Evolutionary conservation across 1,140 invertebrate species (phyloP).

Genomic region (Aleiodes sp.): DNA sequence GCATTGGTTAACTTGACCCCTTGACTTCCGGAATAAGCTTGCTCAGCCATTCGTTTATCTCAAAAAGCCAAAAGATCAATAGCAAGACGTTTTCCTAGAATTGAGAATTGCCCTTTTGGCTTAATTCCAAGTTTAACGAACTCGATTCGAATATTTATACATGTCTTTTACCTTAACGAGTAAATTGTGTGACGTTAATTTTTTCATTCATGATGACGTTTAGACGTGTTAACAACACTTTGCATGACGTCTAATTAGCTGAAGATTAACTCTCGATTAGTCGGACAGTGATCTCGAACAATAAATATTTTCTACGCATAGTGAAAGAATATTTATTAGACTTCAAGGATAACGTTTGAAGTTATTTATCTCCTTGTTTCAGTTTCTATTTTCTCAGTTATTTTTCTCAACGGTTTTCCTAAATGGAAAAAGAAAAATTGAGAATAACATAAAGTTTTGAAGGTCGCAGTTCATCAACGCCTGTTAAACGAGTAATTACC

Average conservation of each 20-base stretch:
- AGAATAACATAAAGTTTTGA: background rate
- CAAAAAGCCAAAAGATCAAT: background rate
- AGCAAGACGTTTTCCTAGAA: background rate
- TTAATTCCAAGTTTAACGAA: background rate
- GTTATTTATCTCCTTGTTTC: background rate
- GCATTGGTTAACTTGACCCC: conserved; percentile 17
- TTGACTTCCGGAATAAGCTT: background rate
- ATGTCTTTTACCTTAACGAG: no score
- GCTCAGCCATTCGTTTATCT: background rate
- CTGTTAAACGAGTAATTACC: conserved; percentile 6
- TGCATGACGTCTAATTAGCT: background rate
- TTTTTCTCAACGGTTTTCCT: conserved; percentile 1
- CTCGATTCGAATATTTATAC: background rate
- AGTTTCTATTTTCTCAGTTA: background rate
- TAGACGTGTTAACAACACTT: no score
- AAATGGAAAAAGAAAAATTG: no score
- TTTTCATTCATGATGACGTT: no score
- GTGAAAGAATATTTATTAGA: background rate
- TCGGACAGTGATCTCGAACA: background rate
- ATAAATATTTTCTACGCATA: background rate
- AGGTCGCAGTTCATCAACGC: conserved; percentile 11
- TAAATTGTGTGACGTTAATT: no score
- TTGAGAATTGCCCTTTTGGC: background rate
- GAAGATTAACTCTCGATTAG: background rate
- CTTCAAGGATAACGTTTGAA: background rate